phyloP scores from a whole-genome alignment of 2,888 invertebrate species.

The Hydriomena furcata region DNA sequence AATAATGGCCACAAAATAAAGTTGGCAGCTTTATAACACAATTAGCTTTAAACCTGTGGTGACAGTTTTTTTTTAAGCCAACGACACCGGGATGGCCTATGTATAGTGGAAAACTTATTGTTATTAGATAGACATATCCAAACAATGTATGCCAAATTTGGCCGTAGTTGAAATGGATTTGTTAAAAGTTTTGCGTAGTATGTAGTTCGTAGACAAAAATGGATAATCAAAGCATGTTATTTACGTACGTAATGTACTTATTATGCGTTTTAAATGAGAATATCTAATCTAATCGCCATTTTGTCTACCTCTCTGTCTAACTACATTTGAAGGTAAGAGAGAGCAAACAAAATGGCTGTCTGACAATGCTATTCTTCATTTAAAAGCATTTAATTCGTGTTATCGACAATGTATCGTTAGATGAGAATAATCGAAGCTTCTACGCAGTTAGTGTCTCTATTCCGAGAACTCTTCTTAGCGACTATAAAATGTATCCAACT shows the following conservation, averaged over 20 bases:
- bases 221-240: slow-evolving; percentile 61
- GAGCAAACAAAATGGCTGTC: neutral
- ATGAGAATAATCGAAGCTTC: slow-evolving; percentile 65
- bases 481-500: slow-evolving; percentile 67
- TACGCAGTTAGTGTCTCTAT: slow-evolving; percentile 63
- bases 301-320: slow-evolving; percentile 8
- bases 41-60: slow-evolving; percentile 56
- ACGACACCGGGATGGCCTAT: slow-evolving; percentile 58
- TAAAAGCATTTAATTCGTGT: slow-evolving; percentile 52
- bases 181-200: slow-evolving; percentile 75
- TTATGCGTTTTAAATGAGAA: slow-evolving; percentile 32
- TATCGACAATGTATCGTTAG: slow-evolving; percentile 76
- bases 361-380: slow-evolving; percentile 3
- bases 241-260: slow-evolving; percentile 71
- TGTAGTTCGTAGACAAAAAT: slow-evolving; percentile 72
- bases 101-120: slow-evolving; percentile 68
- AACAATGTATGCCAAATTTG: slow-evolving; percentile 64
- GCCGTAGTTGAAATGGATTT: slow-evolving; percentile 69
- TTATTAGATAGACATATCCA: slow-evolving; percentile 63
- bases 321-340: slow-evolving; percentile 4
- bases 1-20: slow-evolving; percentile 36
- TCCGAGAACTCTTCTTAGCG: slow-evolving; percentile 50
- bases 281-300: neutral
- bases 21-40: slow-evolving; percentile 63
- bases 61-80: slow-evolving; percentile 28